phyloP scores from a whole-genome alignment of 64 coral and sea anemone species.

The Platygyra sinensis region DNA sequence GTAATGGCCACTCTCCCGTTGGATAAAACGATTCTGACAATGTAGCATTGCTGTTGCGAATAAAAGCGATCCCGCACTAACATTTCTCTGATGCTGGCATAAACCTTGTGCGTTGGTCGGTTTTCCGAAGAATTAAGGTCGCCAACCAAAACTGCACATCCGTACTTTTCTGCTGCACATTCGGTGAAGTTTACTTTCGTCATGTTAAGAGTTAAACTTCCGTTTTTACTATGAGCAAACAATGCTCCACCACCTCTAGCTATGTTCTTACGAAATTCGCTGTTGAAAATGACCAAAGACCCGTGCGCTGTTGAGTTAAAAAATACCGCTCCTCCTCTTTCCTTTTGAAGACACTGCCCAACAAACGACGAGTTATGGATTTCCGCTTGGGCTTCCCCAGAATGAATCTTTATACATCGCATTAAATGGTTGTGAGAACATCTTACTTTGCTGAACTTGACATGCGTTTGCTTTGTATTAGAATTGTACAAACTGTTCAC shows the following conservation, averaged over 20 bases:
- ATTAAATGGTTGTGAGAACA: background rate
- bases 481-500: constrained; percentile 15
- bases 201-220: background rate
- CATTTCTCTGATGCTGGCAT: background rate
- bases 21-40: background rate
- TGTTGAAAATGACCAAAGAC: background rate
- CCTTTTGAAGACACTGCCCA: background rate
- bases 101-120: background rate
- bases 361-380: constrained; percentile 4
- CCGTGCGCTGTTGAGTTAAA: background rate
- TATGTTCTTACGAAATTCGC: background rate
- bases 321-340: background rate
- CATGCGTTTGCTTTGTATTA: background rate
- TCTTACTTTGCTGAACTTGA: background rate
- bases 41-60: background rate
- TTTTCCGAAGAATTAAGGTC: background rate
- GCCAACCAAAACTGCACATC: background rate
- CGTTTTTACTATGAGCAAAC: background rate
- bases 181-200: background rate
- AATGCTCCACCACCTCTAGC: constrained; percentile 1
- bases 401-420: background rate
- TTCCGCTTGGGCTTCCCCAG: background rate
- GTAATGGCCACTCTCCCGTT: background rate
- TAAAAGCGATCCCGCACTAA: background rate
- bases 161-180: background rate